A percentile compares a stretch with the other conserved stretches of the same genome.
phyloP scores from a whole-genome alignment of 2,888 invertebrate genomes.

The Limnephilus marmoratus region DNA sequence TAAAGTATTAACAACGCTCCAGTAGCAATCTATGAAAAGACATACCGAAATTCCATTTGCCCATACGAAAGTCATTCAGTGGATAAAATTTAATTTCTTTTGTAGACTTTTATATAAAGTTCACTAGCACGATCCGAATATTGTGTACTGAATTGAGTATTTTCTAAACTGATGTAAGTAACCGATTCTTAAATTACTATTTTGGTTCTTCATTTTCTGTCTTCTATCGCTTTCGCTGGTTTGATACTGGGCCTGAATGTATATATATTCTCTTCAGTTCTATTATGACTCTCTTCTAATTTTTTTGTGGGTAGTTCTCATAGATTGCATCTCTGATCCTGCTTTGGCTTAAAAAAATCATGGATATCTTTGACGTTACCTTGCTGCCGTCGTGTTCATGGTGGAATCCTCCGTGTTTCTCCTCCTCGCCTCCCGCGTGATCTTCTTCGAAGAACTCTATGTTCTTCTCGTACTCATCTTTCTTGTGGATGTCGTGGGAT shows the following conservation, averaged over 20 bases:
- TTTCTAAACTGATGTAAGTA: no score
- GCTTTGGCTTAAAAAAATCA: no score
- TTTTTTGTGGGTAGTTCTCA: no score
- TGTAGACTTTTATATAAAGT: neutral
- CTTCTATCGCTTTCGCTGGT: neutral
- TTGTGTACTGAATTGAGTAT: neutral
- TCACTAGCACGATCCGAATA: neutral
- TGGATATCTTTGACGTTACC: conserved; percentile 67
- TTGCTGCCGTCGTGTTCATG: conserved; percentile 76
- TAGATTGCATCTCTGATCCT: no score
- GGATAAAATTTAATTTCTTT: neutral
- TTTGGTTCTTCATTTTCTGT: neutral
- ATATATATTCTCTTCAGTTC: no score
- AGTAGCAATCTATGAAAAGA: no score
- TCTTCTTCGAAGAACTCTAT: conserved; percentile 87
- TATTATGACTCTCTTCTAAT: no score
- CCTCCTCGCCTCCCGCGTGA: conserved; percentile 81
- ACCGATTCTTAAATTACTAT: neutral
- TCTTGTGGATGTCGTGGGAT: conserved; percentile 85
- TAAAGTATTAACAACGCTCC: no score
- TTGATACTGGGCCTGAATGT: no score
- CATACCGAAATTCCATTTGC: neutral
- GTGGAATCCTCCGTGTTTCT: conserved; percentile 81
- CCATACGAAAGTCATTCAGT: neutral
- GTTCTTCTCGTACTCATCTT: conserved; percentile 86